Conservation (phyloP, 1,140 invertebrate genomes). For the Pachypsylla venusta region DNA sequence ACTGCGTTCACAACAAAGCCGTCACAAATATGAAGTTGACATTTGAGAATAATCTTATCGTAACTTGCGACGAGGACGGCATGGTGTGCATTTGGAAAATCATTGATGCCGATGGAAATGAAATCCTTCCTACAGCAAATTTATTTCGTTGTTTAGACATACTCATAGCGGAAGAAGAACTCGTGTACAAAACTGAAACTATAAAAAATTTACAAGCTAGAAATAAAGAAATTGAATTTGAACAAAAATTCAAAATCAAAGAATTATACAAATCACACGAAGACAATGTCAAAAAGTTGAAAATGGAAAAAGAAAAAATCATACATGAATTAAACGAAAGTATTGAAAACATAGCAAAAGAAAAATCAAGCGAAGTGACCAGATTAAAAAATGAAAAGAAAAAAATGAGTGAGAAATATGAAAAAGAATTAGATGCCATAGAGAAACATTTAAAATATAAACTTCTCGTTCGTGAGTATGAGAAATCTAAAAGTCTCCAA, state of each 20-base stretch:
- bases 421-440: not conserved
- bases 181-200: not conserved
- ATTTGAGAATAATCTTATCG: not conserved
- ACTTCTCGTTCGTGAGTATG: not conserved
- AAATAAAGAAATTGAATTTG: not conserved
- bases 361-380: not conserved
- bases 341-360: not conserved
- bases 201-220: not conserved
- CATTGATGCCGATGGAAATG: not conserved
- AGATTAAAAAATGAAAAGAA: not conserved
- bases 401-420: conserved; percentile 6
- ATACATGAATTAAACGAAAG: not conserved
- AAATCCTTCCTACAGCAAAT: not conserved
- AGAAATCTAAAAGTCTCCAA: not conserved
- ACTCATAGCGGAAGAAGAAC: not conserved
- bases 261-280: not conserved
- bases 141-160: not conserved
- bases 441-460: conserved; percentile 8
- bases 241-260: not conserved
- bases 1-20: conserved; percentile 2
- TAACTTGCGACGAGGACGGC: not conserved
- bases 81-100: not conserved
- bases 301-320: not conserved
- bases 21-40: not conserved
- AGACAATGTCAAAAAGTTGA: not conserved